Evolutionary conservation across 2,113 vertebrate genomes (phyloP).

Genomic region (Oreotragus oreotragus): DNA sequence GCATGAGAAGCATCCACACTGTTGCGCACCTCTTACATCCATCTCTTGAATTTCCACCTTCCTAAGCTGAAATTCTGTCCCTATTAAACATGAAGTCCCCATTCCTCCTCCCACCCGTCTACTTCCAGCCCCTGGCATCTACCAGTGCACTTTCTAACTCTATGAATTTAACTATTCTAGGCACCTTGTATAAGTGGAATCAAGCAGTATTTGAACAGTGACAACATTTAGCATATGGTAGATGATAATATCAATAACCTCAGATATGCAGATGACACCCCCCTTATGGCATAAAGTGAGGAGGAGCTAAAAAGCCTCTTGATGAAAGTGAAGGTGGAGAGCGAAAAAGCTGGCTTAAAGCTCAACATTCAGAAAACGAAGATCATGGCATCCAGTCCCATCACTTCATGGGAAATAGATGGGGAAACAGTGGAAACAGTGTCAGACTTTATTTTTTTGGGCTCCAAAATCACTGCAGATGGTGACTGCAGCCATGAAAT

Average conservation of each 20-base stretch:
- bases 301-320: no score
- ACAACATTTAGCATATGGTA: background rate
- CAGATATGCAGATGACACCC: no score
- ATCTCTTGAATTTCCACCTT: background rate
- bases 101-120: background rate
- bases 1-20: background rate
- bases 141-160: background rate
- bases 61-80: background rate
- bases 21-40: background rate
- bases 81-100: background rate
- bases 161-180: background rate
- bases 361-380: no score
- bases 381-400: no score
- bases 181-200: background rate
- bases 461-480: no score
- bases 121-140: background rate
- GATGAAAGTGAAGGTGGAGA: no score
- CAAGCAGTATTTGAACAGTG: background rate
- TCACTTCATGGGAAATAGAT: no score
- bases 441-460: no score
- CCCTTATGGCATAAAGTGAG: no score
- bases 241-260: background rate
- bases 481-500: no score
- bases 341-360: no score
- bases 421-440: no score